These are phyloP conservation scores for Gari tellinella DNA, from an alignment of 2,888 invertebrate species.

Conservation along the genomic window DNA sequence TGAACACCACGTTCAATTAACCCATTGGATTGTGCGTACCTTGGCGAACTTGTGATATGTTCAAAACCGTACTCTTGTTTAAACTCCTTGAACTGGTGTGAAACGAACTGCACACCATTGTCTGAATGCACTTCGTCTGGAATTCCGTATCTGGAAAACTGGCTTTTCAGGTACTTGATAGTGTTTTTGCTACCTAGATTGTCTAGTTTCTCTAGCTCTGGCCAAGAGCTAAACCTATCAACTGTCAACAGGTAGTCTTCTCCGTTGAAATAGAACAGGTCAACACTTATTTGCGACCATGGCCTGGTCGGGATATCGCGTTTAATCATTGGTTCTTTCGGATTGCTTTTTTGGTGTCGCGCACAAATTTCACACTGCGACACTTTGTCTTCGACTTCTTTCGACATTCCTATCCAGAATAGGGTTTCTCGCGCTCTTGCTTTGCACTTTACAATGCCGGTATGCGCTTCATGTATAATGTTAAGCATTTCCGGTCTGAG, in stretches of 20 bases:
- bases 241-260: slow-evolving; percentile 36
- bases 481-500: slow-evolving; percentile 25
- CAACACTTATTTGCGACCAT: slow-evolving; percentile 39
- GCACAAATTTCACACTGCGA: slow-evolving; percentile 24
- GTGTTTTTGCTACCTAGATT: background rate
- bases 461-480: slow-evolving; percentile 24
- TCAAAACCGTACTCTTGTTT: slow-evolving; percentile 3
- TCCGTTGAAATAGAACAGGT: slow-evolving; percentile 37
- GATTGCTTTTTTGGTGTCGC: slow-evolving; percentile 14
- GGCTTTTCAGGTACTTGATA: slow-evolving; percentile 11
- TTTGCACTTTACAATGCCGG: slow-evolving; percentile 31
- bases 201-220: slow-evolving; percentile 41
- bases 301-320: slow-evolving; percentile 44
- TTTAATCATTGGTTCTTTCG: slow-evolving; percentile 35
- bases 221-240: slow-evolving; percentile 40
- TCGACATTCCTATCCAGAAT: slow-evolving; percentile 30
- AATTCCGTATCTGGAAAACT: slow-evolving; percentile 20
- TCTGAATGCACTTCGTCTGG: slow-evolving; percentile 19
- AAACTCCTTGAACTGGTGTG: background rate
- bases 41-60: slow-evolving; percentile 19
- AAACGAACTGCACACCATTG: slow-evolving; percentile 16
- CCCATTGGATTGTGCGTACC: slow-evolving; percentile 14
- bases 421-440: slow-evolving; percentile 17
- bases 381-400: slow-evolving; percentile 21
- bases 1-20: slow-evolving; percentile 13